Conservation (phyloP, 2,113 vertebrate species). For the Alosa alosa region DNA sequence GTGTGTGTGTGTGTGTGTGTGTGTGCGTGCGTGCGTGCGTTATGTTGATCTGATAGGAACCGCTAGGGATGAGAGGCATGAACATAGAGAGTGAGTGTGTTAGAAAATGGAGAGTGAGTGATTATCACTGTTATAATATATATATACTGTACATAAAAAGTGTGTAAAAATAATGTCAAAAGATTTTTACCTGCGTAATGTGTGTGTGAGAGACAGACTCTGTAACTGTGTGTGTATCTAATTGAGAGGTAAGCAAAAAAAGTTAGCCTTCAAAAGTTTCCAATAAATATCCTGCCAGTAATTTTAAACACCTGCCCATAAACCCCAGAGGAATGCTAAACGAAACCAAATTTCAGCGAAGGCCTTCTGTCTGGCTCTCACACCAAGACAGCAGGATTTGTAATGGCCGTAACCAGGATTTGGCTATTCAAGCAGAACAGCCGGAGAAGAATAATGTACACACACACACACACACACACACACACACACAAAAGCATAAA, state of each 20-base stretch:
- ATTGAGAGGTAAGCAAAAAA: slow-evolving; percentile 78
- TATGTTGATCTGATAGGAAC: neutral
- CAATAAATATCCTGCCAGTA: slow-evolving; percentile 77
- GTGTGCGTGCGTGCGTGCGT: slow-evolving; percentile 21
- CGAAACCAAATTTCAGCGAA: slow-evolving; percentile 73
- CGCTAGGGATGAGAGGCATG: neutral
- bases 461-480: slow-evolving; percentile 2
- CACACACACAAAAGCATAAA: slow-evolving; percentile 5
- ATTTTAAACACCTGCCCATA: slow-evolving; percentile 80
- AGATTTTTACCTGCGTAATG: neutral
- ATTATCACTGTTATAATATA: neutral
- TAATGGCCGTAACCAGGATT: slow-evolving; percentile 75
- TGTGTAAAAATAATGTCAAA: neutral
- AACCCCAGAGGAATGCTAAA: slow-evolving; percentile 78
- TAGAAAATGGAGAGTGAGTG: neutral
- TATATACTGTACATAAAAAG: neutral
- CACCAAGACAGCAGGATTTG: slow-evolving; percentile 74
- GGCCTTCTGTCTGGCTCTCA: slow-evolving; percentile 73
- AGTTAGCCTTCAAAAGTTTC: slow-evolving; percentile 73
- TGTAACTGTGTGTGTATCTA: slow-evolving; percentile 49
- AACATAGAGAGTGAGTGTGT: neutral
- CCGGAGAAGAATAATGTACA: slow-evolving; percentile 25
- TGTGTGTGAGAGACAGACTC: neutral
- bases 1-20: slow-evolving; percentile 40
- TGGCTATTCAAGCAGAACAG: slow-evolving; percentile 66